Conservation (phyloP, 2,113 vertebrate species). For the Thamnophis sirtalis region DNA sequence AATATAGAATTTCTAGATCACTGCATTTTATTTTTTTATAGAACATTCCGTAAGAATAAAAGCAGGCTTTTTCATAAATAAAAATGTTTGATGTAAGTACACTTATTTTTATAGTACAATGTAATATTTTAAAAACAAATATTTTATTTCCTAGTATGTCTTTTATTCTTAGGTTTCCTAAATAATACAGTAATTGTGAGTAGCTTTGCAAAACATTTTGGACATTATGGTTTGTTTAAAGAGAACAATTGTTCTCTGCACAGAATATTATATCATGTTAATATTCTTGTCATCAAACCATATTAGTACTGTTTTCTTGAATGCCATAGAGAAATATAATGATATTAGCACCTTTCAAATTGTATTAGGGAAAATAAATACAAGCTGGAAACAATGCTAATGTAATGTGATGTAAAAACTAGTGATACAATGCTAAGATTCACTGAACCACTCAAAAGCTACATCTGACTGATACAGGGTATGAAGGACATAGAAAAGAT, state of each 20-base stretch:
- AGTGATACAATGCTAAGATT: conserved; percentile 50
- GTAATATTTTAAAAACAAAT: background rate
- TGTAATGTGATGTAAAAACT: conserved; percentile 47
- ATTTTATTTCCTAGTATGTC: background rate
- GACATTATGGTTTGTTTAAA: conserved; percentile 31
- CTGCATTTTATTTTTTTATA: background rate
- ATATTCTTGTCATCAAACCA: conserved; percentile 54
- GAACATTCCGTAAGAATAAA: conserved; percentile 5
- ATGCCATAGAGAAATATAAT: conserved; percentile 66
- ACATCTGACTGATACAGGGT: background rate
- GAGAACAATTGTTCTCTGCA: conserved; percentile 36
- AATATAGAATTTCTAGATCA: conserved; percentile 7
- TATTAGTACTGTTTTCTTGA: conserved; percentile 66
- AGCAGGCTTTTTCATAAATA: background rate
- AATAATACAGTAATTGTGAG: background rate
- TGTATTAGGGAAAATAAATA: conserved; percentile 66
- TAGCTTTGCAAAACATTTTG: conserved; percentile 41
- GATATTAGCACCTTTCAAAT: conserved; percentile 66
- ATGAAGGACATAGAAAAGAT: conserved; percentile 10
- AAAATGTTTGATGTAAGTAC: background rate
- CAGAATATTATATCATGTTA: conserved; percentile 55
- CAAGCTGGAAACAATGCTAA: conserved; percentile 48
- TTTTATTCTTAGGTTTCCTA: background rate
- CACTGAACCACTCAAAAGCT: conserved; percentile 15
- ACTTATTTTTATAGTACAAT: background rate